Evolutionary conservation across 2,797 vertebrate species (phyloP), one percentile per base, ranked within the genome.

Genomic region (Sebastes diploproa): DNA sequence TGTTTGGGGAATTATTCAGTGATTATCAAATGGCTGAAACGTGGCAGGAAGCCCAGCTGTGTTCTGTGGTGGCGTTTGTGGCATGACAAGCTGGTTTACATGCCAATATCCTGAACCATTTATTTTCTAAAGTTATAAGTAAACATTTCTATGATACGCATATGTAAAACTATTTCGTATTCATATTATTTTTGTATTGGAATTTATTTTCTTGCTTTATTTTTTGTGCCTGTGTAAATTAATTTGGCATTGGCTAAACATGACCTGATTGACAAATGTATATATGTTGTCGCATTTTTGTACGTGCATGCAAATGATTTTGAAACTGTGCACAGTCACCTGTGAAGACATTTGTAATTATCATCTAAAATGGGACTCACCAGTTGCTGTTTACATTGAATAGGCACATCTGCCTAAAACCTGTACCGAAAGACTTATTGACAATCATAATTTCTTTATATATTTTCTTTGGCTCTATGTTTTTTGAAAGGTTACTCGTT

Each of bases 311-410:
- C 18, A 42, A 56, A 64, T 77, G 18, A 30, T 79, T 75, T 87
- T 78, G 11, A 69, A 60, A 63, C 38, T 76, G 66, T 80, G 58
- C 9, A 27, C 29, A 54, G 34, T 81, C 27, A 72, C 14, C 72
- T 63, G 9, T 78, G 22, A 81, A 55, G n/a, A 23, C 82, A 52
- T 85, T 75, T 78, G 5, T 81, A 54, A 63, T 67, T 61, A 65
- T 78, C 27, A 67, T 73, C 70, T 55, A 66, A 50, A 65, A 78
- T 72, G 52, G 77, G 79, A 81, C 68, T 84, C 77, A 84, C 46
- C 60, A 74, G 65, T 82, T 78, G 63, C 27, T 89, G 92, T 95
- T 95, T 95, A 95, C 93, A 89, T 80, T 84, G 61, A 78, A 71
- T 20, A 58, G 84, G 86, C 86, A 78, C 56, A 71, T 75, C 66